phyloP scores from a whole-genome alignment of 2,113 vertebrate genomes.

The Amazona vittata region DNA sequence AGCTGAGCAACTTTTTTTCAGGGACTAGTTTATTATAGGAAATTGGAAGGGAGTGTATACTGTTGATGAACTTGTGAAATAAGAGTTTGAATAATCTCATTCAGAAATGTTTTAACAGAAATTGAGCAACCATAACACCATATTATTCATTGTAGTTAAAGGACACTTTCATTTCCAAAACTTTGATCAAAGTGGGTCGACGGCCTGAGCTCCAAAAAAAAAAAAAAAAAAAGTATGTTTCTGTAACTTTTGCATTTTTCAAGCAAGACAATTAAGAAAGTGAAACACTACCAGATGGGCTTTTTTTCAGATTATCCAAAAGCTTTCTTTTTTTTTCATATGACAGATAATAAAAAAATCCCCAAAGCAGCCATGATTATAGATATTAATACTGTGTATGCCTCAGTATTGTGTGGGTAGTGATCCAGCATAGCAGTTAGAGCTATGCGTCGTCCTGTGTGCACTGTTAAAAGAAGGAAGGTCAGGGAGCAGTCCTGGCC shows the following conservation, averaged over 20 bases:
- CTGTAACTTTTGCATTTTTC: background rate
- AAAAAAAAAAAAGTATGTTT: background rate
- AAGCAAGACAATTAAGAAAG: background rate
- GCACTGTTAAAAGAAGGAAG: background rate
- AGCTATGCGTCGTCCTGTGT: background rate
- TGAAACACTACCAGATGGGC: background rate
- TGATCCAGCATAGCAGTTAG: background rate
- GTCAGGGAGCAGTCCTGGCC: background rate
- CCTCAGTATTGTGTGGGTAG: background rate
- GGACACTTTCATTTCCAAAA: background rate
- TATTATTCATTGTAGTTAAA: background rate
- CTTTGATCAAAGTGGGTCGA: background rate
- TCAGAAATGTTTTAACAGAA: background rate
- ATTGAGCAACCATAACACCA: fast-evolving
- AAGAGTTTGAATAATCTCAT: background rate
- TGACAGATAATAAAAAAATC: background rate
- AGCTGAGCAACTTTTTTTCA: background rate
- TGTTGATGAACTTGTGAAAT: background rate
- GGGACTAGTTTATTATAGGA: background rate
- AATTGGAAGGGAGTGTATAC: background rate
- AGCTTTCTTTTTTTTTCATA: background rate
- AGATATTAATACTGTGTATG: background rate
- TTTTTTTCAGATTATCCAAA: background rate
- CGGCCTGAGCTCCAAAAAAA: background rate
- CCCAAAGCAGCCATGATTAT: background rate